These are phyloP conservation scores for Saccopteryx bilineata DNA, from an alignment of 2,113 vertebrate genomes.

Conservation along the genomic window DNA sequence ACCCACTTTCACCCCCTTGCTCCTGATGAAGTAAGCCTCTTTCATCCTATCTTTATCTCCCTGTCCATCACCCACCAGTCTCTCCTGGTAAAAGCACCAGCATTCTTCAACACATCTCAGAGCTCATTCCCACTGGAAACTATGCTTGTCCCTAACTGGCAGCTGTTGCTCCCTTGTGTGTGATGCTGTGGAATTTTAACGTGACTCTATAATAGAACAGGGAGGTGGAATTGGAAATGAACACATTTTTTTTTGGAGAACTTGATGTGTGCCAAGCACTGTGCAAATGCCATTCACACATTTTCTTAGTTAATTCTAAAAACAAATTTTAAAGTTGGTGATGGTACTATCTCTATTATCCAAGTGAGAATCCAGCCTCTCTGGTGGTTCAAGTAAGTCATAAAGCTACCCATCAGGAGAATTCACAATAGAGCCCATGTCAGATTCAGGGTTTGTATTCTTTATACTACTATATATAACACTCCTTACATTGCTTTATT, in stretches of 20 bases:
- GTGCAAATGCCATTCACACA: background rate
- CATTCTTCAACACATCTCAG: background rate
- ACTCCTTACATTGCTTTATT: background rate
- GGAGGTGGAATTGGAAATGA: background rate
- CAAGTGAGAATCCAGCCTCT: background rate
- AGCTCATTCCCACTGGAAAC: background rate
- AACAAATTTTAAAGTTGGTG: slow-evolving; percentile 27
- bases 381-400: background rate
- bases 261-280: slow-evolving; percentile 22
- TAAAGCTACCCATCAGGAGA: background rate
- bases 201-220: background rate
- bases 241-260: background rate
- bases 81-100: background rate
- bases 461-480: background rate
- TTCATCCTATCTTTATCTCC: background rate
- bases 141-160: background rate
- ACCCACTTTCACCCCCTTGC: background rate
- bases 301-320: slow-evolving; percentile 69
- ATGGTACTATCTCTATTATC: slow-evolving; percentile 22
- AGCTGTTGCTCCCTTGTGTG: background rate
- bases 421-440: background rate
- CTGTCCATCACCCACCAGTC: too few relatives aligned
- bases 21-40: background rate
- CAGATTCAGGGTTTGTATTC: background rate
- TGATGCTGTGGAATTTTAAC: background rate